phyloP scores from a whole-genome alignment of 35 echinoderm and acorn worm genomes.

The Ophioderma brevispina region DNA sequence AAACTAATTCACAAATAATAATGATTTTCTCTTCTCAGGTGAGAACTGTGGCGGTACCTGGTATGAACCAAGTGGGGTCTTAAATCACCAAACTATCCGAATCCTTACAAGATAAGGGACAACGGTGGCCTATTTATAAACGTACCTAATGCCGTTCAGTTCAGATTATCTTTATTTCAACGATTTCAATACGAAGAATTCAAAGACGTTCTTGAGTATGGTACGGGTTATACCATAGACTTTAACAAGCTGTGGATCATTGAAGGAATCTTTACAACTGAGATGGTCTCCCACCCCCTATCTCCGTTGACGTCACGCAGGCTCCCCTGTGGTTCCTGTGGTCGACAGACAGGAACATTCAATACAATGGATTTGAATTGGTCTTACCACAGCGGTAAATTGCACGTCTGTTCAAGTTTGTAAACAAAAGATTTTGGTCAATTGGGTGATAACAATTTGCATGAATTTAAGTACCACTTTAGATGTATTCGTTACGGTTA shows the following conservation, averaged over 20 bases:
- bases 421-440: too few relatives aligned
- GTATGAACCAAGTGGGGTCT: background rate
- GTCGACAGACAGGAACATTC: background rate
- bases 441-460: too few relatives aligned
- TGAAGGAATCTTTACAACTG: background rate
- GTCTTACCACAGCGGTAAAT: too few relatives aligned
- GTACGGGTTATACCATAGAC: background rate
- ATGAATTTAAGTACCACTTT: too few relatives aligned
- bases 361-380: background rate
- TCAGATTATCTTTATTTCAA: background rate
- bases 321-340: background rate
- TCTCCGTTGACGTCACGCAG: background rate
- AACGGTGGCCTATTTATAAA: background rate
- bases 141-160: background rate
- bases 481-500: too few relatives aligned
- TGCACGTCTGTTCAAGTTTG: too few relatives aligned
- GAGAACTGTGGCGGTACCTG: background rate
- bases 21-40: too few relatives aligned
- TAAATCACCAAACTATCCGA: background rate
- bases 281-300: background rate
- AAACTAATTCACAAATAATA: too few relatives aligned
- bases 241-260: background rate
- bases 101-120: background rate
- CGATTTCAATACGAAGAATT: background rate
- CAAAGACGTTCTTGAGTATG: background rate